Evolutionary conservation across 2,113 vertebrate species (phyloP), one percentile per base, ranked within the genome.

Genomic region (Donacobius atricapilla): DNA sequence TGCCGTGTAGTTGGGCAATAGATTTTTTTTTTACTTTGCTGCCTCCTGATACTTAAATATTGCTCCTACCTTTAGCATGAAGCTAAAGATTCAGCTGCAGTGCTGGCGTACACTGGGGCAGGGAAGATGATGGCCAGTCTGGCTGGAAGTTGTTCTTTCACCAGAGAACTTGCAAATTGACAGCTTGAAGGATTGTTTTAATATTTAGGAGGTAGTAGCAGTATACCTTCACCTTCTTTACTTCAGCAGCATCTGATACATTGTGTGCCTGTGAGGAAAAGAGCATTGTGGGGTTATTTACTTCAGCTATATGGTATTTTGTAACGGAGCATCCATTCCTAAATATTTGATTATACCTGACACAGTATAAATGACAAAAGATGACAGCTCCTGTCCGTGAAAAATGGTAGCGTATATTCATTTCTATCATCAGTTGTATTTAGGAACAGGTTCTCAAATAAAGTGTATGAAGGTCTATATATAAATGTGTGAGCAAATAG

Each of bases 291-390:
- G 33, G 54, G n/a, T 50, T 80, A 27, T 89, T 87, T 85, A 44
- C 51, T 94, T 77, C n/a, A 53, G 65, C 57, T 90, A 12, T 35
- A 30, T 37, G 35, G 25, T 83, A n/a, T 85, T 76, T 53, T 77
- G 75, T 70, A 88, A 90, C 65, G 58, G 33, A 90, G 30, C 1
- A 2, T 89, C 72, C 75, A 40, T 68, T 91, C 66, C 58, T 94
- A 83, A 94, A 79, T 93, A 78, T 77, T 85, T 93, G 13, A 80
- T 91, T 80, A 33, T 86, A 56, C 51, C 86, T 92, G 86, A 68
- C 22, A 6, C 65, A 88, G 47, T 71, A n/a, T 86, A 88, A 95
- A 60, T 78, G 85, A 91, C 63, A 88, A 71, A 87, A 83, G 30
- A 48, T 83, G 79, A 71, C 90, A 90, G 50, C 90, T 87, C 63